Evolutionary conservation across 2,797 vertebrate species (phyloP).

Genomic region (Leptatherina wallacei): DNA sequence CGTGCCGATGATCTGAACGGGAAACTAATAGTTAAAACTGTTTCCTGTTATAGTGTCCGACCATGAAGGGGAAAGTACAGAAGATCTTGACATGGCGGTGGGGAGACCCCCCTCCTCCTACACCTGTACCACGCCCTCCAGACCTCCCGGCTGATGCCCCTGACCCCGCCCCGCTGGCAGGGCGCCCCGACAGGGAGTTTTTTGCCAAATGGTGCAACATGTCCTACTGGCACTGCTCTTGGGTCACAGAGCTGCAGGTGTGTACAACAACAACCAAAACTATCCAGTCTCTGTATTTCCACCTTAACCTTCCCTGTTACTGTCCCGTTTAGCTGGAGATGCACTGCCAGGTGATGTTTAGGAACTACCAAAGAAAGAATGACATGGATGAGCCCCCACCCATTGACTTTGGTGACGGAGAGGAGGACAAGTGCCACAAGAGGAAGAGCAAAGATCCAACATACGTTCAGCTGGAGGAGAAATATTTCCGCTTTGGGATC

Average conservation of each 20-base stretch:
- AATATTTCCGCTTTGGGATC: conserved; percentile 95
- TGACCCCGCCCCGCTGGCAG: conserved; percentile 90
- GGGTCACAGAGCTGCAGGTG: conserved; percentile 97
- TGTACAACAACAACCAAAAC: accelerated
- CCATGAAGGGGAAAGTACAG: conserved; percentile 97
- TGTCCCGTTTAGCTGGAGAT: conserved; percentile 87
- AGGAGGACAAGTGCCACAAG: conserved; percentile 92
- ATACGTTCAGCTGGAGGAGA: conserved; percentile 94
- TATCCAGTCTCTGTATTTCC: accelerated
- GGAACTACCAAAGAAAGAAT: conserved; percentile 98
- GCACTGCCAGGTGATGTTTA: conserved; percentile 97
- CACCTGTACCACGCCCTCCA: conserved; percentile 88
- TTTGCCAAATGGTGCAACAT: conserved; percentile 97
- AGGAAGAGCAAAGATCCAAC: conserved; percentile 95
- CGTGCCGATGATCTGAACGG: not conserved
- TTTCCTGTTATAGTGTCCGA: conserved; percentile 85
- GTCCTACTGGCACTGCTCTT: conserved; percentile 99
- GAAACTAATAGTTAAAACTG: not conserved
- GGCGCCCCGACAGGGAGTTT: conserved; percentile 94
- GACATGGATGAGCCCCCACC: conserved; percentile 98
- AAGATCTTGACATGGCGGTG: conserved; percentile 98
- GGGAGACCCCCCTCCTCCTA: conserved; percentile 92
- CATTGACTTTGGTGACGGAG: conserved; percentile 90
- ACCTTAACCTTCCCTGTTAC: not conserved
- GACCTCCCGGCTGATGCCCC: conserved; percentile 88